Percentiles rank a stretch among this genome's conserved stretches.
Evolutionary conservation across 2,888 invertebrate species (phyloP).

Genomic region (Caenorhabditis sp.): DNA sequence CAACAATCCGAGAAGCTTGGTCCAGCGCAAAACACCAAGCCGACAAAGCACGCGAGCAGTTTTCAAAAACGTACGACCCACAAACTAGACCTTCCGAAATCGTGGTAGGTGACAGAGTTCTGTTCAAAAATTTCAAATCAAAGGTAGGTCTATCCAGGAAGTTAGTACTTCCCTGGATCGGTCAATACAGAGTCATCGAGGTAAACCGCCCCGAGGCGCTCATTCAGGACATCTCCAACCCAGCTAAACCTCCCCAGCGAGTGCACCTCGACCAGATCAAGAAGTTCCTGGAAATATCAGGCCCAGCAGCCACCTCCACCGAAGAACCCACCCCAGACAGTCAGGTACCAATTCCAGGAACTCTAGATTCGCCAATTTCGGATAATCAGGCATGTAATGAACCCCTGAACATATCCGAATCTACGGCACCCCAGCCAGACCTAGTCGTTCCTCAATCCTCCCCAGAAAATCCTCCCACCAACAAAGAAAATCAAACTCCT

Average conservation of each 20-base stretch:
- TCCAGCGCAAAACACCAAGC: no score
- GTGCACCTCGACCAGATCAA: constrained; percentile 18
- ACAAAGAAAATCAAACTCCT: not conserved
- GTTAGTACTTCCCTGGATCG: not conserved
- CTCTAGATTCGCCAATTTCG: no score
- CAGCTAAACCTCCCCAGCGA: not conserved
- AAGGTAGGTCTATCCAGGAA: not conserved
- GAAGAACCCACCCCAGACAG: not conserved
- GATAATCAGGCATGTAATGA: no score
- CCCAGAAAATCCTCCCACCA: no score
- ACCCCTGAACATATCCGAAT: no score
- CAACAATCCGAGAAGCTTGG: no score
- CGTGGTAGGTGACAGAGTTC: constrained; percentile 1
- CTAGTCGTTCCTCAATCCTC: no score
- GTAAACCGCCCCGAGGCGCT: not conserved
- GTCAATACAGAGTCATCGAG: not conserved
- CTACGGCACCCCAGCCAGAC: not conserved
- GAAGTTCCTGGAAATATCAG: not conserved
- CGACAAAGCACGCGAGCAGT: no score
- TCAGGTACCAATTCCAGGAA: no score
- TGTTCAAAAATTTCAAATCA: not conserved
- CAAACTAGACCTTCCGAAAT: not conserved
- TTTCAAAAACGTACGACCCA: no score
- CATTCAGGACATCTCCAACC: constrained; percentile 1
- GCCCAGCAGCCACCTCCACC: not conserved